Evolutionary conservation across 2,113 vertebrate genomes (phyloP).

Genomic region (Oryzias celebensis): DNA sequence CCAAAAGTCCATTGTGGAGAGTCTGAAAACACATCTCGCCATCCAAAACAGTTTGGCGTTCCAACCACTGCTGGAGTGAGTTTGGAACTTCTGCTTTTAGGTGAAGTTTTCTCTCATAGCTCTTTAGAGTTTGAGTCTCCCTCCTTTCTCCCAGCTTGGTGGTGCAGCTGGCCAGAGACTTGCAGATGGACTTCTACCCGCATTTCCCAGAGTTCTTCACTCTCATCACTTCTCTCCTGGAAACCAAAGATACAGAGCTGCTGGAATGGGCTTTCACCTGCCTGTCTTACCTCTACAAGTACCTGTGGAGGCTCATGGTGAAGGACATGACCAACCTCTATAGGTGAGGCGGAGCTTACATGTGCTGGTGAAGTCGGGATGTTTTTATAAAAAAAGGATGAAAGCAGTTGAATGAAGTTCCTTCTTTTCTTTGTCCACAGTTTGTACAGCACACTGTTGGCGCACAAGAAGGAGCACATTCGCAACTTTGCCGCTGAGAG

Average conservation of each 20-base stretch:
- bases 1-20: slow-evolving; percentile 86
- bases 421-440: slow-evolving; percentile 64
- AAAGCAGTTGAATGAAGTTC: background rate
- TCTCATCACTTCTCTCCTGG: slow-evolving; percentile 85
- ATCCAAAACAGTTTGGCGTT: slow-evolving; percentile 86
- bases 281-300: slow-evolving; percentile 96
- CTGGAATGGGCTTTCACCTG: slow-evolving; percentile 94
- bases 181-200: slow-evolving; percentile 95
- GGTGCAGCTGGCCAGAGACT: slow-evolving; percentile 93
- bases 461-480: slow-evolving; percentile 93
- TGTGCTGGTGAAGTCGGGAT: too few species aligned
- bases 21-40: slow-evolving; percentile 88
- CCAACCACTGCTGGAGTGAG: slow-evolving; percentile 94
- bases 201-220: slow-evolving; percentile 93
- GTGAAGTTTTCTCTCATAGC: too few species aligned
- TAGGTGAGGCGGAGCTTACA: slow-evolving; percentile 79
- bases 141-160: slow-evolving; percentile 82
- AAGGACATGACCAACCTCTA: slow-evolving; percentile 93
- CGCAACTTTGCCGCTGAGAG: slow-evolving; percentile 97
- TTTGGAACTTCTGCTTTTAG: background rate
- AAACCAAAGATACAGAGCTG: slow-evolving; percentile 91
- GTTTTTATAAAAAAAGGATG: too few species aligned
- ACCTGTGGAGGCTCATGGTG: slow-evolving; percentile 95
- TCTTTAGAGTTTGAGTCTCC: background rate
- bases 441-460: slow-evolving; percentile 90